These are phyloP conservation scores for Drosophila eugracilis DNA, from an alignment of 1,140 invertebrate genomes.

Conservation along the genomic window DNA sequence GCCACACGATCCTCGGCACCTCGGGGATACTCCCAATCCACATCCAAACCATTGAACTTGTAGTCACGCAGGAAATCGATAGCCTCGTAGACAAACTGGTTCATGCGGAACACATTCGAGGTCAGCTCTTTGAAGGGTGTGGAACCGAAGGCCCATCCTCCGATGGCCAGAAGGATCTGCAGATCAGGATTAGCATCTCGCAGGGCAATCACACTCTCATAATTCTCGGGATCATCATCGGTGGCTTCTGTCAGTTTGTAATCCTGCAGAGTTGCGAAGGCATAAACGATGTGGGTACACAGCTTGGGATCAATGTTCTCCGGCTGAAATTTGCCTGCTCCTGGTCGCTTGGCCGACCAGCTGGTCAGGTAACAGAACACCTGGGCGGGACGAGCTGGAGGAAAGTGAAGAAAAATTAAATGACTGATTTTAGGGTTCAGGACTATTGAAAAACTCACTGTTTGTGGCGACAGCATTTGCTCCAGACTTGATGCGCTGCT, in stretches of 20 bases:
- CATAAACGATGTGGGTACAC: slow-evolving; percentile 97
- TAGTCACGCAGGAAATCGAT: slow-evolving; percentile 96
- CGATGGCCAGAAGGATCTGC: slow-evolving; percentile 95
- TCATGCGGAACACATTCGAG: slow-evolving; percentile 95
- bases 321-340: slow-evolving; percentile 93
- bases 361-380: slow-evolving; percentile 97
- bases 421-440: rapidly evolving
- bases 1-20: slow-evolving; percentile 93
- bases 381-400: slow-evolving; percentile 90
- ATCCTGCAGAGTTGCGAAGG: slow-evolving; percentile 95
- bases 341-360: slow-evolving; percentile 96
- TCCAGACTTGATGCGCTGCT: slow-evolving; percentile 85
- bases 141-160: slow-evolving; percentile 97
- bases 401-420: background rate
- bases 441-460: slow-evolving; percentile 84
- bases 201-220: slow-evolving; percentile 92
- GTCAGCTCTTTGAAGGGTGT: slow-evolving; percentile 97
- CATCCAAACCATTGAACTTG: slow-evolving; percentile 96
- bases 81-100: slow-evolving; percentile 97
- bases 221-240: slow-evolving; percentile 93
- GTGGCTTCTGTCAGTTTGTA: slow-evolving; percentile 91
- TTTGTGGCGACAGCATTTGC: slow-evolving; percentile 85
- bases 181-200: slow-evolving; percentile 95
- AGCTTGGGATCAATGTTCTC: slow-evolving; percentile 94
- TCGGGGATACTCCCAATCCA: slow-evolving; percentile 98